Evolutionary conservation across 2,113 vertebrate species (phyloP), one percentile per base, ranked within the genome.

Genomic region (Dicaeum eximium): DNA sequence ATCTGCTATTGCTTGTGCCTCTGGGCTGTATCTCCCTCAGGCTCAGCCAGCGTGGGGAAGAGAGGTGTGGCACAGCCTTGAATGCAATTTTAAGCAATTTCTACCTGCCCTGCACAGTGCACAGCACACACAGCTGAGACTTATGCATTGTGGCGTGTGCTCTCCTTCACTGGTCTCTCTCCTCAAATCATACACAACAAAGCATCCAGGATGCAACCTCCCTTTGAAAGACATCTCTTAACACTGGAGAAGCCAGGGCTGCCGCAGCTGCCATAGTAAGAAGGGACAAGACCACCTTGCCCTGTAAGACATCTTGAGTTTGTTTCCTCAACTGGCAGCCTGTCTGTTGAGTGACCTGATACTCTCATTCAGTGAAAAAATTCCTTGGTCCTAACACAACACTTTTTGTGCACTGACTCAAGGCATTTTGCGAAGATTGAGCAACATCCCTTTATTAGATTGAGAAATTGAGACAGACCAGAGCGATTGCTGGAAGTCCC

Each of bases 81-180:
- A 87, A 67, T 23, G 3, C 1, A 19, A 19, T 45, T 82, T 94
- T 23, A 28, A 73, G 50, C 35, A 60, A 80, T 58, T 70, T 45
- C 40, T 78, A 71, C 40, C 51, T 77, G 56, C 30, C 42, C 60
- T 92, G 33, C 45, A 42, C 38, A 57, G 66, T 3, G 37, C 64
- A 44, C 2, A 4, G 35, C 42, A 81, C 38, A 38, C 15, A 35
- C 28, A 45, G 30, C 21, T 30, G 78, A 78, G 45, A 57, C 9
- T 37, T 28, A 22, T 0, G 1, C 0, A 0, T 12, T 70, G 33
- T 2, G 7, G n/a, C 0, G 0, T 44, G 40, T 57, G 37, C 60
- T 66, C 19, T 88, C 25, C 31, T 74, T 69, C 54, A 7, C 9
- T 27, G 65, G 14, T 28, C 17, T 73, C 33, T 15, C 23, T 27